phyloP scores from a whole-genome alignment of 2,113 vertebrate species.

The Xenus cinereus region DNA sequence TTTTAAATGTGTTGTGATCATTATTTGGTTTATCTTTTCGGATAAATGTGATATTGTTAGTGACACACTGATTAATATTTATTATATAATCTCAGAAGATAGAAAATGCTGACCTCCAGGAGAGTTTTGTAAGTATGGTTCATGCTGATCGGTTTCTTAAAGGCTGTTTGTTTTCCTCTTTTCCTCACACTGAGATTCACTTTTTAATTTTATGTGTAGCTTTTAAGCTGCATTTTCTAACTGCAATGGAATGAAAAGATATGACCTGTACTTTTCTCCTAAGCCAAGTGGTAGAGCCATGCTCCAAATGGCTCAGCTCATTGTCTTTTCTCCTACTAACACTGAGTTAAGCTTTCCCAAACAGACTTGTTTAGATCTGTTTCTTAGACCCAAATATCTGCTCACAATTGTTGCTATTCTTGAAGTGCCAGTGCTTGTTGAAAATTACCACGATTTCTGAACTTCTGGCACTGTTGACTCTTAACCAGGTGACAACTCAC shows the following conservation, averaged over 20 bases:
- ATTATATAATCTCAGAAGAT: not conserved
- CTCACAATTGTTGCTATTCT: not conserved
- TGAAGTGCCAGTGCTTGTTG: not conserved
- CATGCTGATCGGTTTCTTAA: not conserved
- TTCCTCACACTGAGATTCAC: not conserved
- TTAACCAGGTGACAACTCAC: not conserved
- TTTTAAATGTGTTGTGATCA: not conserved
- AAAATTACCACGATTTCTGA: not conserved
- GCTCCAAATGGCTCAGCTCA: not conserved
- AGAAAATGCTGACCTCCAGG: not conserved
- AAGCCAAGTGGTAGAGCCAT: not conserved
- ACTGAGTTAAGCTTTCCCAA: not conserved
- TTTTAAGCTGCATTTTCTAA: conserved; percentile 9
- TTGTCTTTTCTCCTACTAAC: not conserved
- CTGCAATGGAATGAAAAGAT: not conserved
- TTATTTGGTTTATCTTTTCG: not conserved
- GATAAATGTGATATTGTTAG: not conserved
- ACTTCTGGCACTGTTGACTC: not conserved
- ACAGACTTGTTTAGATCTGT: not conserved
- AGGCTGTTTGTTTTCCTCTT: not conserved
- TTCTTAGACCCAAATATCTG: not conserved
- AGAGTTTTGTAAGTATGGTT: not conserved
- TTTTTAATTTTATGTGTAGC: not conserved
- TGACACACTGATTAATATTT: not conserved
- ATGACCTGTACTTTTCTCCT: not conserved